phyloP scores from a whole-genome alignment of 2,113 vertebrate species.

The Gallinago undulata region DNA sequence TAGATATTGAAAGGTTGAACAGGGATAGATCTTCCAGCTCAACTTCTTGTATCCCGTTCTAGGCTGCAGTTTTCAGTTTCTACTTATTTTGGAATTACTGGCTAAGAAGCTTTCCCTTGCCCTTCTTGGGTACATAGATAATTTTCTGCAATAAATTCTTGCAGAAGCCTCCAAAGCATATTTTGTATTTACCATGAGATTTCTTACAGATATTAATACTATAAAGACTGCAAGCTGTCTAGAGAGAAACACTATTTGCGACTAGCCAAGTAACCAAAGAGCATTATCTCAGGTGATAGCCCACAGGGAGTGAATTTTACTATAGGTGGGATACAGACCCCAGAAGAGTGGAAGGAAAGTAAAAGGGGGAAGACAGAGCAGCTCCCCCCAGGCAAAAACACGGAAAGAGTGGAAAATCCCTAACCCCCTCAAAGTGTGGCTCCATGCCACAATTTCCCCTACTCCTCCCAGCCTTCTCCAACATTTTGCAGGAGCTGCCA shows the following conservation, averaged over 20 bases:
- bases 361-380: background rate
- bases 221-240: background rate
- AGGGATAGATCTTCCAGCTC: background rate
- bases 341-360: background rate
- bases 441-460: background rate
- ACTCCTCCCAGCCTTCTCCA: background rate
- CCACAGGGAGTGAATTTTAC: background rate
- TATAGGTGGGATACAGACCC: background rate
- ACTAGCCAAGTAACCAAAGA: background rate
- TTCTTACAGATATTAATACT: background rate
- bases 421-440: background rate
- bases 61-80: background rate
- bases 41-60: background rate
- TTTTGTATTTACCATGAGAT: background rate
- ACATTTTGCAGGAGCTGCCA: background rate
- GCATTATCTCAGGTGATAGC: background rate
- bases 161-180: background rate
- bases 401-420: background rate
- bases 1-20: background rate
- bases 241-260: background rate
- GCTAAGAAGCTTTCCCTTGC: background rate
- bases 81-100: background rate
- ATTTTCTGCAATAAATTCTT: background rate
- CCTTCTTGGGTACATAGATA: background rate
- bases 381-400: accelerated